Conservation (phyloP, 2,797 vertebrate species). For the Borostomias antarcticus region DNA sequence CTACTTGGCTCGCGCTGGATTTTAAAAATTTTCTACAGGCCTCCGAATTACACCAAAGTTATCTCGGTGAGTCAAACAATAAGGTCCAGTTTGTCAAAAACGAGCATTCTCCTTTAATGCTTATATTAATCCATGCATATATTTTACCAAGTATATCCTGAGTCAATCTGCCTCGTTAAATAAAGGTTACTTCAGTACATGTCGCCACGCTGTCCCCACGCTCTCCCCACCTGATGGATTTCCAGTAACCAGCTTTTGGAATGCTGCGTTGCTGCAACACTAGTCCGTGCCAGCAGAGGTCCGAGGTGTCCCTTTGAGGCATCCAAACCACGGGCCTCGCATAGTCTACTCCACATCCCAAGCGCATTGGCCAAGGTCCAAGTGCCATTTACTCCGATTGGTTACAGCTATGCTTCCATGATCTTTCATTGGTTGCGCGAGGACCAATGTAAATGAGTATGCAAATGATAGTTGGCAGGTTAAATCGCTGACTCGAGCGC, state of each 20-base stretch:
- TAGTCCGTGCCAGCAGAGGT: conserved; percentile 16
- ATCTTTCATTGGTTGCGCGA: conserved; percentile 14
- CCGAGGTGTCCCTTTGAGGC: not conserved
- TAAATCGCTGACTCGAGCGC: not conserved
- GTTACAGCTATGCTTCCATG: not conserved
- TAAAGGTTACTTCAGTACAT: too few relatives aligned
- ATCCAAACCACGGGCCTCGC: not conserved
- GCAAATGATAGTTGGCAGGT: conserved; percentile 33
- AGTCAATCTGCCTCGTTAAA: too few relatives aligned
- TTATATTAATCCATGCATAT: too few relatives aligned
- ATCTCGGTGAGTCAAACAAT: too few relatives aligned
- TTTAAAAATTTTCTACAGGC: too few relatives aligned
- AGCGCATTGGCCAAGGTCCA: not conserved
- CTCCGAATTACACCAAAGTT: too few relatives aligned
- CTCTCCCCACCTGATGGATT: too few relatives aligned
- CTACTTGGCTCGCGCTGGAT: too few relatives aligned
- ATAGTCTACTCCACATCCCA: not conserved
- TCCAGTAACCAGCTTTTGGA: not conserved
- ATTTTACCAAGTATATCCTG: too few relatives aligned
- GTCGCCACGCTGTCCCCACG: too few relatives aligned
- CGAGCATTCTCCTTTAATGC: too few relatives aligned
- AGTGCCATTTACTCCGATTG: conserved; percentile 17
- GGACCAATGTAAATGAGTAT: conserved; percentile 19
- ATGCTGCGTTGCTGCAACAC: not conserved
- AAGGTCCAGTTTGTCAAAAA: too few relatives aligned